Evolutionary conservation across 2,888 invertebrate species (phyloP).

Genomic region (Cryptocephalus moraei): DNA sequence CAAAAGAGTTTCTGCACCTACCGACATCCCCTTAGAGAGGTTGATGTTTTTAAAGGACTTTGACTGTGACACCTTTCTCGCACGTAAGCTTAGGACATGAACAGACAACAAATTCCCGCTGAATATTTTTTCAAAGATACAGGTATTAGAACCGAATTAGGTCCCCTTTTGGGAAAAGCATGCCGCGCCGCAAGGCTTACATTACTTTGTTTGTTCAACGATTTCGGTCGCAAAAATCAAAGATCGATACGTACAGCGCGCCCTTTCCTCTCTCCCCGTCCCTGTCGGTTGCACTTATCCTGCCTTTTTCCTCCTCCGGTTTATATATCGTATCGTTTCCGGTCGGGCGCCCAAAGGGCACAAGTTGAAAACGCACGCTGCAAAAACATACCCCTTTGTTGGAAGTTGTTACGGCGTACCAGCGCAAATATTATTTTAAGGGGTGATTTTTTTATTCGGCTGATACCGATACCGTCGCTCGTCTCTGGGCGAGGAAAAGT

Average conservation of each 20-base stretch:
- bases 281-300: no score
- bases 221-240: conserved; percentile 7
- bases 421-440: conserved; percentile 32
- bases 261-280: background rate
- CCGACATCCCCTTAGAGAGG: no score
- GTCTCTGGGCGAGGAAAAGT: conserved; percentile 8
- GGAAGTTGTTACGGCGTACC: conserved; percentile 33
- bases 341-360: conserved; percentile 9
- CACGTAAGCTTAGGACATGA: no score
- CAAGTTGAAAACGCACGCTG: conserved; percentile 23
- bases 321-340: no score
- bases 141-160: no score
- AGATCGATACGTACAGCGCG: conserved; percentile 14
- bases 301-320: no score
- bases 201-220: no score
- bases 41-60: no score
- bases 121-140: no score
- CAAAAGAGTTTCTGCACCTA: no score
- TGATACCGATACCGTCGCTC: conserved; percentile 1
- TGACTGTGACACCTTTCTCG: no score
- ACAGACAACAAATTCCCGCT: no score
- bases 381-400: conserved; percentile 34
- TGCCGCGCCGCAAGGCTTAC: background rate
- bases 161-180: background rate
- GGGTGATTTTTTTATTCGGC: conserved; percentile 25